phyloP scores from a whole-genome alignment of 2,888 invertebrate genomes.

The Pinctada fucata region DNA sequence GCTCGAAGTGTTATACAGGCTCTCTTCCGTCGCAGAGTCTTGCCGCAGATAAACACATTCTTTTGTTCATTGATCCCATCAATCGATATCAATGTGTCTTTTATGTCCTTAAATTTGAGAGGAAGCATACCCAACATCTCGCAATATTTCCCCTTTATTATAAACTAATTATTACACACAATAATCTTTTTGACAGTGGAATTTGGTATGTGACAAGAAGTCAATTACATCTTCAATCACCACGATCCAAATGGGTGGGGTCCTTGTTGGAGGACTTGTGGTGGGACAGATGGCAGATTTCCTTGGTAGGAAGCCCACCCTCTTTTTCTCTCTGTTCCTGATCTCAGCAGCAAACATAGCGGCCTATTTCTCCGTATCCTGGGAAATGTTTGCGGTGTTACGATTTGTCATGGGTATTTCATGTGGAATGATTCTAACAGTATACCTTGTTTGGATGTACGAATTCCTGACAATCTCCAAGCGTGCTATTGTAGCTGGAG shows the following conservation, averaged over 20 bases:
- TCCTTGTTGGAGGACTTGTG: slow-evolving; percentile 48
- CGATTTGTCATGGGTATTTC: slow-evolving; percentile 52
- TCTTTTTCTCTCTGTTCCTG: slow-evolving; percentile 22
- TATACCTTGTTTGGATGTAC: slow-evolving; percentile 18
- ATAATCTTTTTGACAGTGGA: slow-evolving; percentile 42
- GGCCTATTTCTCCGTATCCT: slow-evolving; percentile 51
- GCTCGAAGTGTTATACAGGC: too few species aligned
- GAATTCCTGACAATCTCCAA: slow-evolving; percentile 49
- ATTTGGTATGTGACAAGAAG: slow-evolving; percentile 49
- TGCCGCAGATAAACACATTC: too few species aligned
- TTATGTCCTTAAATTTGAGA: too few species aligned
- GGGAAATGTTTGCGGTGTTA: slow-evolving; percentile 59
- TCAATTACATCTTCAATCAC: slow-evolving; percentile 52
- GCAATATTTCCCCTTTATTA: too few species aligned
- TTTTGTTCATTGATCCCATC: too few species aligned
- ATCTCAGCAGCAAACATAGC: too few species aligned
- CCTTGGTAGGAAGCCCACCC: slow-evolving; percentile 54
- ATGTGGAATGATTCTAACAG: slow-evolving; percentile 40
- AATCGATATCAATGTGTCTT: too few species aligned
- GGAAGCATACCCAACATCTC: too few species aligned
- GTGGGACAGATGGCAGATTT: slow-evolving; percentile 51
- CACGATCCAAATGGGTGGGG: slow-evolving; percentile 56
- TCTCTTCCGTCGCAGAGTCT: too few species aligned
- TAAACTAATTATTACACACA: too few species aligned
- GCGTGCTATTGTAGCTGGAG: slow-evolving; percentile 33